Conservation (phyloP, 2,113 vertebrate genomes). For the Oryzias melastigma region DNA sequence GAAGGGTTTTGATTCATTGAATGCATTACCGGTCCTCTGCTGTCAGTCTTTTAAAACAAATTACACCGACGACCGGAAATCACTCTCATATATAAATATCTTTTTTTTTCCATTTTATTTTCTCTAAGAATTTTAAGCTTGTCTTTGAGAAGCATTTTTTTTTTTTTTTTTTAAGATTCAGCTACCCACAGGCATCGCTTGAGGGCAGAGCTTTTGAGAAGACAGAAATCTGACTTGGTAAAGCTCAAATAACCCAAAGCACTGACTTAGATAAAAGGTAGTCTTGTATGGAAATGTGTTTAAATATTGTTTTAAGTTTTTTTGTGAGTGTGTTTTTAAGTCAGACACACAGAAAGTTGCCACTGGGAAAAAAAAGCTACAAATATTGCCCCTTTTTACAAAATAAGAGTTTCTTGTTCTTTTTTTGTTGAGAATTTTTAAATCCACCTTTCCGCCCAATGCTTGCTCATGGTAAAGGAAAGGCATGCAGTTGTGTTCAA, state of each 20-base stretch:
- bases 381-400: background rate
- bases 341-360: no score
- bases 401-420: background rate
- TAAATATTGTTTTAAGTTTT: background rate
- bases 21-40: slow-evolving; percentile 12
- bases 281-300: background rate
- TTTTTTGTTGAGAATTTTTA: background rate
- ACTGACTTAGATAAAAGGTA: slow-evolving; percentile 10
- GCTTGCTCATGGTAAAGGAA: background rate
- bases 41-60: slow-evolving; percentile 21
- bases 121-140: slow-evolving; percentile 6
- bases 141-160: slow-evolving; percentile 20
- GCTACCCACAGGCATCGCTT: slow-evolving; percentile 33
- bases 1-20: slow-evolving; percentile 34
- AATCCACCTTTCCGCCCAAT: background rate
- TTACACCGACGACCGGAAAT: background rate
- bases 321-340: background rate
- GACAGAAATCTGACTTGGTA: slow-evolving; percentile 33
- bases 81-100: no score
- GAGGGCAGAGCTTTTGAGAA: slow-evolving; percentile 29
- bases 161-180: slow-evolving; percentile 19
- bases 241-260: slow-evolving; percentile 26
- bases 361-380: no score
- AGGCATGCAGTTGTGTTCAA: background rate
- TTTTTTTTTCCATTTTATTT: background rate